Base-by-base conservation (phyloP, 2,888 invertebrate species). In the Platypus cylindrus region DNA sequence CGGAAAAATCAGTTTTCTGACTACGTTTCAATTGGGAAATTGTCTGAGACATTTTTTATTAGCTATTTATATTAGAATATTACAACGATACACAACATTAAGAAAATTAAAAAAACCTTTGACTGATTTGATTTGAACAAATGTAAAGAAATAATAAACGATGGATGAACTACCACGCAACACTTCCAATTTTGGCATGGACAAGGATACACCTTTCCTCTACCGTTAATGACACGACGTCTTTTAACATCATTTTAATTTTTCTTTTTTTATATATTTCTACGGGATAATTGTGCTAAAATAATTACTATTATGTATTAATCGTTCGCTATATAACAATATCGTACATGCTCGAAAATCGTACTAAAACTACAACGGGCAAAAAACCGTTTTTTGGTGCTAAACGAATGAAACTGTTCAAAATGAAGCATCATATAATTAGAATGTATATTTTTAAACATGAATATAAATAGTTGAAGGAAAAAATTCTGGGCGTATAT, bases 1-100 rank as follows among this genome's bases (percentile, higher is more conserved):
- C 65, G 22, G 68, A 64, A 52, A 73, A 71, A 52, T 72, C 70
- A 24, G 58, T 51, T 41, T 58, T 60, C 32, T 58, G 57, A 42
- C 59, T 59, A 35, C 58, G 53, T 48, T 54, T 58, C 36, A 58
- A 49, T 27, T 52, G 51, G 26, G 51, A 49, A 50, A 50, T 51
- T 30, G 30, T 38, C 24, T 12, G n/a, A 20, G 24, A 17, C n/a
- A 30, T 16, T 31, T 27, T 32, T 29, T 31, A 30, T 27, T 33
- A 32, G 38, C n/a, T n/a, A n/a, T n/a, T n/a, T n/a, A n/a, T n/a
- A n/a, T n/a, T n/a, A n/a, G n/a, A n/a, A n/a, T n/a, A n/a, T n/a
- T n/a, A n/a, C n/a, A n/a, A n/a, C n/a, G n/a, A n/a, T n/a, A n/a
- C n/a, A n/a, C n/a, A n/a, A n/a, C n/a, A n/a, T n/a, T n/a, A n/a